A percentile compares a stretch with the other conserved stretches of the same genome.
These are phyloP conservation scores for Hirtodrosophila duncani DNA, from an alignment of 2,888 invertebrate species.

Conservation along the genomic window DNA sequence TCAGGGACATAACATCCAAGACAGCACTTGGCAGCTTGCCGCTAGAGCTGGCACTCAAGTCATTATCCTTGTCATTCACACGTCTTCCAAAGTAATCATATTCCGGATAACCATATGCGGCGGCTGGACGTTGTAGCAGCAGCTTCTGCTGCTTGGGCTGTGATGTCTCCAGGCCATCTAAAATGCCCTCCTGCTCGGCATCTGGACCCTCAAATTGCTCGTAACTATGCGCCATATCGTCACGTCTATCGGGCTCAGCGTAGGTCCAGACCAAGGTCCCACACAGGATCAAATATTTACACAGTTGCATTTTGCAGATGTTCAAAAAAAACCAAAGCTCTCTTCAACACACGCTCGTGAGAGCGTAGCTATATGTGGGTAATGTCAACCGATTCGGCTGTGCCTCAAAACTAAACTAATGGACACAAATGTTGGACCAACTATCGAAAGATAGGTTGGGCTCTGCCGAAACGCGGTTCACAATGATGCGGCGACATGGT, in stretches of 20 bases:
- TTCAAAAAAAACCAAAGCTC: neutral
- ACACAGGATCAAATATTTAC: neutral
- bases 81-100: conserved; percentile 78
- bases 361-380: neutral
- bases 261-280: neutral
- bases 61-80: conserved; percentile 75
- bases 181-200: conserved; percentile 42
- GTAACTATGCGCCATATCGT: conserved; percentile 34
- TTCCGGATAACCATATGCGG: conserved; percentile 79
- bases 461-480: conserved; percentile 7
- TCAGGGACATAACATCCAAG: conserved; percentile 4
- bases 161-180: conserved; percentile 39
- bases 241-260: conserved; percentile 1
- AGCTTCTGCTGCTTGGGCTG: conserved; percentile 44
- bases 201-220: conserved; percentile 38
- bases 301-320: conserved; percentile 7
- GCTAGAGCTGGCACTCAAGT: conserved; percentile 34
- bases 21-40: conserved; percentile 22
- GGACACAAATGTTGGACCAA: neutral
- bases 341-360: too few species aligned
- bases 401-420: conserved; percentile 30
- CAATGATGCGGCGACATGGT: conserved; percentile 62
- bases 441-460: conserved; percentile 24
- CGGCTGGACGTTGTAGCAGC: conserved; percentile 50
- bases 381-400: conserved; percentile 31